These are phyloP conservation scores for Xyliphius kryptos DNA, from an alignment of 2,113 vertebrate genomes.

Conservation along the genomic window DNA sequence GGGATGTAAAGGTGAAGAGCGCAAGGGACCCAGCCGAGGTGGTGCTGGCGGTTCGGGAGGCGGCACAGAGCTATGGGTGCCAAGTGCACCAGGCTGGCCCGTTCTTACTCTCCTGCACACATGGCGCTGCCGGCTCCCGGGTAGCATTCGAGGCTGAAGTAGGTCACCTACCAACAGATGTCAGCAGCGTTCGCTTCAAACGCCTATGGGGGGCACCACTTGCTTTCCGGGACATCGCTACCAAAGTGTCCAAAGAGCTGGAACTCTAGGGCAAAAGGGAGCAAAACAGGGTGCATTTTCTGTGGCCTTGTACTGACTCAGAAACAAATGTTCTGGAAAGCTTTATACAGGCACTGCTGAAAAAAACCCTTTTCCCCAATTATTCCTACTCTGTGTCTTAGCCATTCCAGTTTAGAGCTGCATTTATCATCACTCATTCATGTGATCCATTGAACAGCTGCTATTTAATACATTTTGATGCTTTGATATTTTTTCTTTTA, in stretches of 20 bases:
- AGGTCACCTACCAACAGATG: constrained; percentile 76
- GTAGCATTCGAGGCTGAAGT: constrained; percentile 84
- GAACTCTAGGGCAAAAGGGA: too few species aligned
- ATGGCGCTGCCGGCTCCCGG: constrained; percentile 69
- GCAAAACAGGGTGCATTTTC: too few species aligned
- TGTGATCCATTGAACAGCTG: constrained; percentile 70
- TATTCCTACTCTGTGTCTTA: constrained; percentile 37
- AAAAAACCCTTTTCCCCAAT: too few species aligned
- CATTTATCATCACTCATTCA: too few species aligned
- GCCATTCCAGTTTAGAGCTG: too few species aligned
- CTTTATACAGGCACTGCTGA: constrained; percentile 44
- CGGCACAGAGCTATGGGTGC: constrained; percentile 73
- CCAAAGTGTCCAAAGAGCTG: constrained; percentile 78
- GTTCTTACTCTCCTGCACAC: constrained; percentile 83
- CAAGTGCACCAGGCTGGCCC: constrained; percentile 76
- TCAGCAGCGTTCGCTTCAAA: constrained; percentile 78
- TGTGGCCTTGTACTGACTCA: constrained; percentile 48
- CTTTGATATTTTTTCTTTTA: constrained; percentile 22
- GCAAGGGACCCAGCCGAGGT: constrained; percentile 77
- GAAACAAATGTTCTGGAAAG: constrained; percentile 34
- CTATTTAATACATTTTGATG: constrained; percentile 60
- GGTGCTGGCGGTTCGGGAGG: constrained; percentile 77
- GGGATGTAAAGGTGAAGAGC: constrained; percentile 70
- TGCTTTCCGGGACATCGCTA: constrained; percentile 81
- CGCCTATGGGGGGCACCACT: constrained; percentile 77